Evolutionary conservation across 2,113 vertebrate genomes (phyloP).

Genomic region (Thunnus thynnus): DNA sequence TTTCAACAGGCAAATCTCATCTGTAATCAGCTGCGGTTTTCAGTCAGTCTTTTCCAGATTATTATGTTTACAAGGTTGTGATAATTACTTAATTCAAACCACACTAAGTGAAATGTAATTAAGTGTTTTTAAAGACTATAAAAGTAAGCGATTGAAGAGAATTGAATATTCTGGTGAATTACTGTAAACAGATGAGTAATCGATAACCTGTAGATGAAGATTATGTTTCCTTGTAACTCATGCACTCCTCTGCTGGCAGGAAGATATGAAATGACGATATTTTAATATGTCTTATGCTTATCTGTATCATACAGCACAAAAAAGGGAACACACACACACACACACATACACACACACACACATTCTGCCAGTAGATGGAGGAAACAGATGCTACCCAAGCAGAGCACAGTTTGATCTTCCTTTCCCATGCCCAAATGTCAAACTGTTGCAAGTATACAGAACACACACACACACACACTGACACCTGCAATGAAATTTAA

Average conservation of each 20-base stretch:
- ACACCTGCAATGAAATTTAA: slow-evolving; percentile 23
- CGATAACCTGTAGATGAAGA: background rate
- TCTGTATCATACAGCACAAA: background rate
- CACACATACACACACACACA: background rate
- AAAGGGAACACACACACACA: background rate
- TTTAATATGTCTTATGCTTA: background rate
- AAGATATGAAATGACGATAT: background rate
- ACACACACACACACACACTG: background rate
- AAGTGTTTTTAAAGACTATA: background rate
- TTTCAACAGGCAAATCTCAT: no score
- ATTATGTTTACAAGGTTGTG: no score
- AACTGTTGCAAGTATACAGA: slow-evolving; percentile 27
- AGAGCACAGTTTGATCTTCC: slow-evolving; percentile 45
- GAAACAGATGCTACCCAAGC: slow-evolving; percentile 41
- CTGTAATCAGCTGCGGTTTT: no score
- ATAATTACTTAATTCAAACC: background rate
- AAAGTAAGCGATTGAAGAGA: background rate
- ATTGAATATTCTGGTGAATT: background rate
- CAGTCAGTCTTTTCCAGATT: no score
- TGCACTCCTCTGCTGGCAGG: background rate
- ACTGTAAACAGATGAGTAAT: background rate
- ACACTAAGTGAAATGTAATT: background rate
- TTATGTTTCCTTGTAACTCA: background rate
- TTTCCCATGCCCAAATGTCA: slow-evolving; percentile 43
- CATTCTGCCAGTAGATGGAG: slow-evolving; percentile 28